Conservation (phyloP, 2,797 vertebrate genomes). For the Agapornis canus region DNA sequence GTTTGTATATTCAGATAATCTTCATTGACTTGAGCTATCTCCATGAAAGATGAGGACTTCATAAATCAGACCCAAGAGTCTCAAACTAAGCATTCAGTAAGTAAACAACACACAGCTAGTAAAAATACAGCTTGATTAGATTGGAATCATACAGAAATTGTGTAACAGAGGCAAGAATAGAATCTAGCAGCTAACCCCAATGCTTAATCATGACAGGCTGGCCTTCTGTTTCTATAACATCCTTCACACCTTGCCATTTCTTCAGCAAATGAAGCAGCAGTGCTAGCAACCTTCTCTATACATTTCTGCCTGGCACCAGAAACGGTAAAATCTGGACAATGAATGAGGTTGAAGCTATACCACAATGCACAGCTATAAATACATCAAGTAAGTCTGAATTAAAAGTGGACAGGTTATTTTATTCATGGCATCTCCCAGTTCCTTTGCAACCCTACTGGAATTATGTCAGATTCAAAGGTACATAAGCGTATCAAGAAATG, state of each 20-base stretch:
- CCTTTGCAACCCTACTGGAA: neutral
- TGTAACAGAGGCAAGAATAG: neutral
- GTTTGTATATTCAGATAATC: neutral
- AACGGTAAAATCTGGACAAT: neutral
- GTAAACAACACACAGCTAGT: conserved; percentile 16
- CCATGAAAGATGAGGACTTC: neutral
- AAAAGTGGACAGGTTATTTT: neutral
- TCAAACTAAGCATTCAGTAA: conserved; percentile 15
- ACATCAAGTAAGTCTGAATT: neutral
- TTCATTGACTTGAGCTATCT: neutral
- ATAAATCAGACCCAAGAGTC: conserved; percentile 46
- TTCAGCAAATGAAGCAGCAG: neutral
- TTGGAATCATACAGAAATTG: neutral
- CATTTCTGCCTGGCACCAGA: neutral
- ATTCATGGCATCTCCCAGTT: neutral
- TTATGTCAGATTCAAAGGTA: neutral
- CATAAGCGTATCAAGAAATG: fast-evolving
- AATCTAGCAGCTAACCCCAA: neutral
- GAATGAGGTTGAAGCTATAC: neutral
- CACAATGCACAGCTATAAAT: neutral
- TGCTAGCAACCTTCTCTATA: neutral
- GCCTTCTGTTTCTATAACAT: neutral
- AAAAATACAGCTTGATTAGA: conserved; percentile 28
- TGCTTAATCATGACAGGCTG: neutral
- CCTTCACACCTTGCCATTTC: neutral